These are phyloP conservation scores for Sphecodes monilicornis DNA, from an alignment of 2,888 invertebrate species.

Conservation along the genomic window DNA sequence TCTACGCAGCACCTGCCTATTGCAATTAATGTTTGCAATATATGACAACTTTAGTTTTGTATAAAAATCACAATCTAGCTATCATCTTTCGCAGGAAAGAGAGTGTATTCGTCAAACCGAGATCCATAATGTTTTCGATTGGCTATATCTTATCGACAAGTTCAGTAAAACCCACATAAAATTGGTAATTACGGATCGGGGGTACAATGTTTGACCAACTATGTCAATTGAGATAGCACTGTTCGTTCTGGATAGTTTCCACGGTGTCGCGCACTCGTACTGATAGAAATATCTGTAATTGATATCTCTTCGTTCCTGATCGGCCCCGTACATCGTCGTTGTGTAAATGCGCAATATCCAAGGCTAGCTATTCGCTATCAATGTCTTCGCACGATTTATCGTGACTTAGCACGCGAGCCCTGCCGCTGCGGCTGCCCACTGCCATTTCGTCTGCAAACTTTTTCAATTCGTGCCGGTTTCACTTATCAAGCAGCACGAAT, in stretches of 20 bases:
- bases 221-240: constrained; percentile 19
- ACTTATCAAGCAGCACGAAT: constrained; percentile 65
- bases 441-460: constrained; percentile 69
- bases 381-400: constrained; percentile 72
- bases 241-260: not conserved
- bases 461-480: constrained; percentile 70
- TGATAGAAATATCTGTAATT: constrained; percentile 11
- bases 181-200: not conserved
- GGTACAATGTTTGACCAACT: constrained; percentile 11
- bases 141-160: not conserved
- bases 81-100: not conserved
- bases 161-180: not conserved
- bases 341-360: constrained; percentile 65
- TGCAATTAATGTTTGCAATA: no score
- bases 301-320: constrained; percentile 35
- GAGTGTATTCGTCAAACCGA: not conserved
- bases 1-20: not conserved
- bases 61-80: not conserved
- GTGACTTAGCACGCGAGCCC: constrained; percentile 69
- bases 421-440: constrained; percentile 45
- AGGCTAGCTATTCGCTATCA: constrained; percentile 67
- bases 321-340: constrained; percentile 43
- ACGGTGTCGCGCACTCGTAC: constrained; percentile 29
- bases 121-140: not conserved
- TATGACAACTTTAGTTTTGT: no score